Percentiles rank a stretch among this genome's conserved stretches.
These are phyloP conservation scores for Diloba caeruleocephala DNA, from an alignment of 2,888 invertebrate species.

Conservation along the genomic window DNA sequence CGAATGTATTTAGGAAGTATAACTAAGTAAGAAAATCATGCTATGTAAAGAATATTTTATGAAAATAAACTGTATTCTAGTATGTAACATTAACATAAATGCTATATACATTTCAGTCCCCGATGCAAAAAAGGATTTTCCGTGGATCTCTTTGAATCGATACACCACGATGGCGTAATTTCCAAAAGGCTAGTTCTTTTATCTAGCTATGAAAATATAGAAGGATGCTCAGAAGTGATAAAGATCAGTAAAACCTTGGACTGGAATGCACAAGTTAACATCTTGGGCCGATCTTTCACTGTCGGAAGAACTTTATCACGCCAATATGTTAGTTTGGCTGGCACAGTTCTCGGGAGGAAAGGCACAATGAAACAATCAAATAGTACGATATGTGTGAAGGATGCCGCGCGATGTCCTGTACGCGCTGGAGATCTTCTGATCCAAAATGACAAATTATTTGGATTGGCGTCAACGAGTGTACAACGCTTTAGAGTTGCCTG, in stretches of 20 bases:
- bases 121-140: slow-evolving; percentile 79
- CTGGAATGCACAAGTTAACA: slow-evolving; percentile 54
- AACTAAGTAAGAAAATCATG: slow-evolving; percentile 63
- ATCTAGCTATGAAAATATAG: slow-evolving; percentile 68
- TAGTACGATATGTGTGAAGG: slow-evolving; percentile 71
- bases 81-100: neutral
- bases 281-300: slow-evolving; percentile 72
- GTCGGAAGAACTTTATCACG: slow-evolving; percentile 67
- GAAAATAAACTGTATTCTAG: too few relatives aligned
- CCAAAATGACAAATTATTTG: slow-evolving; percentile 68
- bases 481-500: slow-evolving; percentile 66
- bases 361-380: slow-evolving; percentile 47
- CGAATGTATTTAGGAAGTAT: slow-evolving; percentile 70
- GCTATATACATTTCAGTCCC: slow-evolving; percentile 66
- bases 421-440: slow-evolving; percentile 76
- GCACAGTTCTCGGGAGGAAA: slow-evolving; percentile 23
- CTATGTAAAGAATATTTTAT: neutral
- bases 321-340: slow-evolving; percentile 65
- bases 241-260: slow-evolving; percentile 60
- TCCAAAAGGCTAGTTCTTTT: slow-evolving; percentile 73
- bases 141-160: slow-evolving; percentile 65
- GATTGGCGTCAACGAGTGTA: slow-evolving; percentile 72
- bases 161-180: slow-evolving; percentile 68
- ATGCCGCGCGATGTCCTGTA: slow-evolving; percentile 71
- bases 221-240: slow-evolving; percentile 66